Conservation (phyloP, 2,888 invertebrate genomes). For the Frankliniella fusca region DNA sequence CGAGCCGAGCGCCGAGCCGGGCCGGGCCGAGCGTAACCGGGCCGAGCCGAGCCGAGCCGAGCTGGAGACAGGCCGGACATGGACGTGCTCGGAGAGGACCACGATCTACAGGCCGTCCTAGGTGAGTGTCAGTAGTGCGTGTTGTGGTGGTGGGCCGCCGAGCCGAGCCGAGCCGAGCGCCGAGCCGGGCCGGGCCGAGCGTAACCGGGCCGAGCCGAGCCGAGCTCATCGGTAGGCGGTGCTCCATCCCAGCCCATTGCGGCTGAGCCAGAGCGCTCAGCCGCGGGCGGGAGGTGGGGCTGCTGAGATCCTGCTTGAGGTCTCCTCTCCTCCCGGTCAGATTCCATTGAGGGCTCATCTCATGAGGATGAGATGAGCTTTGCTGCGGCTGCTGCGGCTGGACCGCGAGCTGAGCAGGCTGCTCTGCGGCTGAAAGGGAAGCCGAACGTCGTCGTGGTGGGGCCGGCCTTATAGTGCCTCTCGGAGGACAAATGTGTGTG, state of each 20-base stretch:
- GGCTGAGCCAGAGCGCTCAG: background rate
- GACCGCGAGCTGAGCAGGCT: background rate
- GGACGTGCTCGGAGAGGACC: background rate
- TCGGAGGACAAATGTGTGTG: too few relatives aligned
- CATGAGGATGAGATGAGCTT: too few relatives aligned
- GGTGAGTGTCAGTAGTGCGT: background rate
- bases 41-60: background rate
- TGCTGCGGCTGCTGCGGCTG: background rate
- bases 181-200: background rate
- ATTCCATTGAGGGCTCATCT: conserved; percentile 15
- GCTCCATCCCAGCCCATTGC: background rate
- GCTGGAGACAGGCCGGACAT: conserved; percentile 4
- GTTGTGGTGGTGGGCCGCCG: background rate
- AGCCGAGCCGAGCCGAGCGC: conserved; percentile 11
- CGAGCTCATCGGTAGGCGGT: conserved; percentile 14
- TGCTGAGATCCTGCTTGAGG: background rate
- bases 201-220: background rate
- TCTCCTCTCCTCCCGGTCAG: conserved; percentile 8
- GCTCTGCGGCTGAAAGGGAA: background rate
- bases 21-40: background rate
- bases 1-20: background rate
- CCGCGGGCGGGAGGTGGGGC: background rate
- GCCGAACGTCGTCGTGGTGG: background rate
- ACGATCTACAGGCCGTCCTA: conserved; percentile 6
- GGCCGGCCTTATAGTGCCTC: too few relatives aligned